Evolutionary conservation across 1,140 invertebrate species (phyloP).

Genomic region (Drosophila lowei): DNA sequence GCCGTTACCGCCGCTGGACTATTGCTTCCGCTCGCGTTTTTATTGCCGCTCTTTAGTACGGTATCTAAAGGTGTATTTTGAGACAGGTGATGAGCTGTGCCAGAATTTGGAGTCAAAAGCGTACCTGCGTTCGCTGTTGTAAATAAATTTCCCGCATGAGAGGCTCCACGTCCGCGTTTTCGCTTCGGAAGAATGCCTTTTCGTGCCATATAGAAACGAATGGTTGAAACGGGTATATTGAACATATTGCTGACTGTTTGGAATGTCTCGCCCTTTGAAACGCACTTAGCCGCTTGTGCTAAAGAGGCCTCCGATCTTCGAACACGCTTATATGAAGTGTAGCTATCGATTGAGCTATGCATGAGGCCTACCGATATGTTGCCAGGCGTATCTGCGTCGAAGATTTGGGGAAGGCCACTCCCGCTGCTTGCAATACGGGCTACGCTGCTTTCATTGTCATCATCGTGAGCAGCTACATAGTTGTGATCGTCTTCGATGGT

Average conservation of each 20-base stretch:
- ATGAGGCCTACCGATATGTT: conserved; percentile 55
- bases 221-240: conserved; percentile 93
- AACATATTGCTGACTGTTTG: conserved; percentile 92
- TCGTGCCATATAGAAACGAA: conserved; percentile 92
- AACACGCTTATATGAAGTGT: conserved; percentile 83
- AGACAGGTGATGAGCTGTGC: conserved; percentile 21
- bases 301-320: conserved; percentile 89
- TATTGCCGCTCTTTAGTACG: conserved; percentile 42
- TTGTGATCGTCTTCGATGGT: conserved; percentile 78
- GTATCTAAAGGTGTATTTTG: conserved; percentile 54
- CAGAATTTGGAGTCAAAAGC: conserved; percentile 8
- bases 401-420: conserved; percentile 43
- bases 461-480: conserved; percentile 75
- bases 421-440: conserved; percentile 13
- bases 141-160: conserved; percentile 61
- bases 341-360: conserved; percentile 63
- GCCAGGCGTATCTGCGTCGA: conserved; percentile 60
- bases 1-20: conserved; percentile 25
- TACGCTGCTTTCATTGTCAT: conserved; percentile 71
- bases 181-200: conserved; percentile 90
- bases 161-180: conserved; percentile 87
- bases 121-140: conserved; percentile 56
- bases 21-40: conserved; percentile 35
- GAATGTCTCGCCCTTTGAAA: conserved; percentile 91
- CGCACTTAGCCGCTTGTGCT: conserved; percentile 90